These are phyloP conservation scores for Urocolius indicus DNA, from an alignment of 2,113 vertebrate species.

Conservation along the genomic window DNA sequence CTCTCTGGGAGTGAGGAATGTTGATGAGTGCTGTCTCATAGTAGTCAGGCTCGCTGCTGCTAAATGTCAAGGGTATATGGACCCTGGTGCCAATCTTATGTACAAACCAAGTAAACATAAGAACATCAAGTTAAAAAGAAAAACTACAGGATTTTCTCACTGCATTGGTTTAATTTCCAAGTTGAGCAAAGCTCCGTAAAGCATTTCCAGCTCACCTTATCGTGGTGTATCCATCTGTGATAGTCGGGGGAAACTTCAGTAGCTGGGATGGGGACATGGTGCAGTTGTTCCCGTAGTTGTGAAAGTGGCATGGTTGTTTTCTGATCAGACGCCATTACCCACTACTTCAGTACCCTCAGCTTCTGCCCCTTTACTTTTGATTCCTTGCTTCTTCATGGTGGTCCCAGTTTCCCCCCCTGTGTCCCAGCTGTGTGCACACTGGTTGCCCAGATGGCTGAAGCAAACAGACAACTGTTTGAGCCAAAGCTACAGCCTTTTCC, in stretches of 20 bases:
- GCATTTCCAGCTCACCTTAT: fast-evolving
- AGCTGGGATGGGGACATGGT: neutral
- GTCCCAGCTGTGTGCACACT: neutral
- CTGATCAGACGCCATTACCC: neutral
- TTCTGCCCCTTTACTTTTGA: neutral
- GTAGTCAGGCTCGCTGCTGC: neutral
- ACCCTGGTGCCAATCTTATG: fast-evolving
- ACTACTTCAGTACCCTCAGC: neutral
- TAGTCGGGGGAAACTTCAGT: neutral
- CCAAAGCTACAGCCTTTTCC: neutral
- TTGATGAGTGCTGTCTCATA: fast-evolving
- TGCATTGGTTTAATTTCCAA: neutral
- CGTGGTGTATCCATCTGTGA: fast-evolving
- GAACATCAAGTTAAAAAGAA: neutral
- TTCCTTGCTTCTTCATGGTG: neutral
- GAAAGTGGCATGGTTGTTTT: neutral
- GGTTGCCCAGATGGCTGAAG: neutral
- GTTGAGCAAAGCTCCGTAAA: neutral
- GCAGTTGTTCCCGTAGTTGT: neutral
- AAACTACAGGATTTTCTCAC: neutral
- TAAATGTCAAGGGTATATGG: neutral
- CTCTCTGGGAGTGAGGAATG: neutral
- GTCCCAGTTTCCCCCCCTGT: neutral
- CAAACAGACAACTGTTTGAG: neutral
- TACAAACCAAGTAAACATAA: neutral